A percentile compares a stretch with the other conserved stretches of the same genome.
Evolutionary conservation across 92 coral and sea anemone genomes (phyloP).

Genomic region (Phenganax marumi): DNA sequence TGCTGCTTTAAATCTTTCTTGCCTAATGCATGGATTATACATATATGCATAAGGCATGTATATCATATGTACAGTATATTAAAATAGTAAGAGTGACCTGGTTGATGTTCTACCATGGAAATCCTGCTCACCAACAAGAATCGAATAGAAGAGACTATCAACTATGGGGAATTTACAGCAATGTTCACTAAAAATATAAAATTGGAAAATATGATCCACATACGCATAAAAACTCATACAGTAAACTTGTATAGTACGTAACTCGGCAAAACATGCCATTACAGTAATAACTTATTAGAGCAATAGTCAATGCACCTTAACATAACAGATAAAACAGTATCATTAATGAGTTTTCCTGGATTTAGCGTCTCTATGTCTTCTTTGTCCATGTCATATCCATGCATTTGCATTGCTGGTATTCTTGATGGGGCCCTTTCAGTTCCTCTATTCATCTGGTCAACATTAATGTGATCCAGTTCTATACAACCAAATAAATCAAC

Average conservation of each 20-base stretch:
- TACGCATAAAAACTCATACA: too few species aligned
- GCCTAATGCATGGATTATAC: slow-evolving; percentile 14
- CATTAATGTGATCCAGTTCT: too few species aligned
- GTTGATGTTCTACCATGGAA: background rate
- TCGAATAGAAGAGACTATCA: background rate
- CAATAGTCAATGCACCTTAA: background rate
- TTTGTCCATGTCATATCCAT: slow-evolving; percentile 52
- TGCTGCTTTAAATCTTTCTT: slow-evolving; percentile 50
- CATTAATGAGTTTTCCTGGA: slow-evolving; percentile 64
- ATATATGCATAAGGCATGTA: too few species aligned
- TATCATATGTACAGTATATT: too few species aligned
- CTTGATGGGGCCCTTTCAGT: background rate
- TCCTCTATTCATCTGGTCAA: too few species aligned
- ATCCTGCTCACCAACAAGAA: slow-evolving; percentile 8
- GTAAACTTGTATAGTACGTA: background rate
- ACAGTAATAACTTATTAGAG: too few species aligned
- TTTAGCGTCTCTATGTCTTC: slow-evolving; percentile 59
- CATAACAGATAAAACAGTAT: slow-evolving; percentile 54
- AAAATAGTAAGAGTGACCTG: background rate
- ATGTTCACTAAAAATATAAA: background rate
- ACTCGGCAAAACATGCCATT: background rate
- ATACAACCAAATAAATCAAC: too few species aligned
- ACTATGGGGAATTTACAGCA: slow-evolving; percentile 10
- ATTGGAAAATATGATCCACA: too few species aligned
- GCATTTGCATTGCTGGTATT: background rate